These are phyloP conservation scores for Bufo gargarizans DNA, from an alignment of 2,113 vertebrate genomes.

Conservation along the genomic window DNA sequence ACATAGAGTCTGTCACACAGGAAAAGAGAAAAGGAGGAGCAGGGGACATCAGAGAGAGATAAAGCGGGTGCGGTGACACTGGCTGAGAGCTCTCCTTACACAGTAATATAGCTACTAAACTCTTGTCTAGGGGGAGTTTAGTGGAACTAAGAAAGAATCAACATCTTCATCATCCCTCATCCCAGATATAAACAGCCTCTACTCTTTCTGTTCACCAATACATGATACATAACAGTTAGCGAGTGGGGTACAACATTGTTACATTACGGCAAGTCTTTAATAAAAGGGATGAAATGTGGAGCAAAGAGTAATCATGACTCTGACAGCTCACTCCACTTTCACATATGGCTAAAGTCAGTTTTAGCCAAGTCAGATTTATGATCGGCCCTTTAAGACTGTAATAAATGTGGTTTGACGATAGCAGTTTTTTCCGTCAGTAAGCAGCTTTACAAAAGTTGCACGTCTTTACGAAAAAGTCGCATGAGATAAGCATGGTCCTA, in stretches of 20 bases:
- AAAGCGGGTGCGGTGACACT: conserved; percentile 42
- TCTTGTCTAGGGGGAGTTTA: conserved; percentile 28
- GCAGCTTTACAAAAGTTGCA: too few species aligned
- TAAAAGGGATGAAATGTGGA: too few species aligned
- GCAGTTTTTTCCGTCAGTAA: too few species aligned
- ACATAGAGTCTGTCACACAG: conserved; percentile 55
- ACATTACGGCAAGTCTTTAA: too few species aligned
- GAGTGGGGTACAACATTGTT: neutral
- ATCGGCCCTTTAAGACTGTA: too few species aligned
- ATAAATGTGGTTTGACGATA: too few species aligned
- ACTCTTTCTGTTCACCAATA: neutral
- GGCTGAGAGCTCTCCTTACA: conserved; percentile 38
- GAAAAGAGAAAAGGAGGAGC: conserved; percentile 56
- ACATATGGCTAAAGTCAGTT: too few species aligned
- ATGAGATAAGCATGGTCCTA: too few species aligned
- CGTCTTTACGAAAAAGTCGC: too few species aligned
- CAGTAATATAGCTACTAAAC: conserved; percentile 25
- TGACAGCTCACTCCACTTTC: too few species aligned
- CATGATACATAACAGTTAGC: neutral
- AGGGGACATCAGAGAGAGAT: conserved; percentile 54
- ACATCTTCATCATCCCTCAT: neutral
- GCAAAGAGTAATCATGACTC: too few species aligned
- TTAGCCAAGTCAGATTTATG: too few species aligned
- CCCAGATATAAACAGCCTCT: neutral
- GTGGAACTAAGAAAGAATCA: neutral